A percentile compares a stretch with the other conserved stretches of the same genome.
These are phyloP conservation scores for Apodemus agrarius DNA, from an alignment of 2,797 vertebrate species.

Conservation along the genomic window DNA sequence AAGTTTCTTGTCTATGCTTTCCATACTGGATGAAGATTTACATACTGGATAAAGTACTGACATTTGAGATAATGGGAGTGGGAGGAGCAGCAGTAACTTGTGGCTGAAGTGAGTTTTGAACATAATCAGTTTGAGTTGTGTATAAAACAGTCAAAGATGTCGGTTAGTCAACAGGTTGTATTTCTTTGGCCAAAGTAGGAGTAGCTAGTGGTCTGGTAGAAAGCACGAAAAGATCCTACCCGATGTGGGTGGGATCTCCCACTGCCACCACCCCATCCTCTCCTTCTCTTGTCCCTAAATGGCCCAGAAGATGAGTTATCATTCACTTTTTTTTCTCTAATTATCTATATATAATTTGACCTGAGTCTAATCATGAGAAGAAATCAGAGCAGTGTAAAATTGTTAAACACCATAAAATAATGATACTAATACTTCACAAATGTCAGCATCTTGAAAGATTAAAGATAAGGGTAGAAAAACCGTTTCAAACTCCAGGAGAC, in stretches of 20 bases:
- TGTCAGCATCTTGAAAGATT: slow-evolving; percentile 37
- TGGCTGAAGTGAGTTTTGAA: slow-evolving; percentile 32
- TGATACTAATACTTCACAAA: slow-evolving; percentile 44
- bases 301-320: neutral
- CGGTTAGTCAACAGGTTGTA: neutral
- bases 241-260: neutral
- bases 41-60: slow-evolving; percentile 28
- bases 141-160: slow-evolving; percentile 41
- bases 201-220: neutral
- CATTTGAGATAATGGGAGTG: neutral
- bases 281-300: neutral
- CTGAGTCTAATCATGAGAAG: neutral
- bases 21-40: slow-evolving; percentile 24
- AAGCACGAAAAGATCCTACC: neutral
- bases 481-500: slow-evolving; percentile 38
- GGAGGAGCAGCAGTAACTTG: slow-evolving; percentile 5
- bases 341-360: slow-evolving; percentile 5
- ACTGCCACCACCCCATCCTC: neutral
- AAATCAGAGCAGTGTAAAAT: neutral
- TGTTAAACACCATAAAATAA: slow-evolving; percentile 7
- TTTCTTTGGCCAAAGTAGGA: neutral
- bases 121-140: slow-evolving; percentile 14
- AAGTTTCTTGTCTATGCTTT: slow-evolving; percentile 29
- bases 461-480: neutral
- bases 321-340: neutral